phyloP scores from a whole-genome alignment of 1,140 invertebrate species.

The Panagrolaimus sp. region DNA sequence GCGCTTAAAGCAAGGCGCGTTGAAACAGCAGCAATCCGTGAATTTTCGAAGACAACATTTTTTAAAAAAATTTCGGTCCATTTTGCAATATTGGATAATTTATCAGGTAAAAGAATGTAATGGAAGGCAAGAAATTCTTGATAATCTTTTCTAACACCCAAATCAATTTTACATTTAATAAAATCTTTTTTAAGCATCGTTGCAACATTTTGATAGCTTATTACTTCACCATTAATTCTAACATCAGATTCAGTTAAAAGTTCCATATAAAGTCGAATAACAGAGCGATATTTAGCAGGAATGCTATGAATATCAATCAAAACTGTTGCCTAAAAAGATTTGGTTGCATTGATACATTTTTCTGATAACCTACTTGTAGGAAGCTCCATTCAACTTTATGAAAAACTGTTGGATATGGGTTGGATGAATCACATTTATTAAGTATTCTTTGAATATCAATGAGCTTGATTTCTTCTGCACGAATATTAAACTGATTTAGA shows the following conservation, averaged over 20 bases:
- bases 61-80: slow-evolving; percentile 14
- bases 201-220: slow-evolving; percentile 5
- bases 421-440: too few species aligned
- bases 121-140: background rate
- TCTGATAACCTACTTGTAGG: background rate
- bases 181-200: background rate
- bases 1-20: background rate
- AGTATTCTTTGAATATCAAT: background rate
- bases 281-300: background rate
- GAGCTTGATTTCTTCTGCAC: background rate
- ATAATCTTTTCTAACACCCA: slow-evolving; percentile 11
- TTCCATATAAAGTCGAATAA: background rate
- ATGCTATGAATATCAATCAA: background rate
- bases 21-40: background rate
- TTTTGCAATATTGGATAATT: slow-evolving; percentile 8
- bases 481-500: background rate
- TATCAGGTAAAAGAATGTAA: background rate
- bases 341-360: background rate
- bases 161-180: background rate
- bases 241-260: slow-evolving; percentile 7
- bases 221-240: background rate
- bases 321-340: background rate
- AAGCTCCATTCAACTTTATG: background rate
- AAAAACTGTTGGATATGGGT: background rate
- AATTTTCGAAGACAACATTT: background rate